Evolutionary conservation across 2,797 vertebrate genomes (phyloP), one percentile per base, ranked within the genome.

Genomic region (Pangasius djambal): DNA sequence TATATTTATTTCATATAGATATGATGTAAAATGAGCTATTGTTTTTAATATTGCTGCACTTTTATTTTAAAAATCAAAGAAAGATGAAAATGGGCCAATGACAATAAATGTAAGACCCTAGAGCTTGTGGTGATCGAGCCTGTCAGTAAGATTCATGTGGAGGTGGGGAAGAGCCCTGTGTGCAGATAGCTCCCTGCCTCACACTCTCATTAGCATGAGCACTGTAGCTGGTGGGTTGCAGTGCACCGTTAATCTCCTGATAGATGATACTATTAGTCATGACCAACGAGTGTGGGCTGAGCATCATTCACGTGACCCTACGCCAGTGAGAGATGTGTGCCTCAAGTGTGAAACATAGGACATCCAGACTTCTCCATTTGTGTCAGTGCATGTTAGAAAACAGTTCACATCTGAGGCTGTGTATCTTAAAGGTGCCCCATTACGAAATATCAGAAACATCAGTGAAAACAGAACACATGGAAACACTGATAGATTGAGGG

Each of bases 191-290:
- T 89, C 79, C 77, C 57, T 57, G 81, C 69, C 83, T 74, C 55
- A 70, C 44, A 88, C 59, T 83, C 87, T 78, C 59, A 75, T 83
- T 69, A 90, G 55, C 75, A 77, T 87, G 88, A 90, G 13, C 44
- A 15, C n/a, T 75, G 72, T 85, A 85, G 88, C 83, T 85, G 59
- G 79, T 87, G 82, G 55, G 52, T 70, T 25, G 28, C 86, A 86
- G 63, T 16, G n/a, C 50, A 18, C 50, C 48, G 28, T 87, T 87
- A 90, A 89, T 86, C 57, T 81, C 55, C 79, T 44, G 74, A 72
- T 34, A 70, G 87, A 87, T 83, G 83, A 91, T 87, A 59, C 79
- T 87, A 88, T 90, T 72, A 37, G 40, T 90, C 82, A 86, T 22
- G 28, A 37, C 52, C 65, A 86, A 59, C 55, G 81, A 52, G 50